phyloP scores from a whole-genome alignment of 2,113 vertebrate genomes.

The Columba janthina region DNA sequence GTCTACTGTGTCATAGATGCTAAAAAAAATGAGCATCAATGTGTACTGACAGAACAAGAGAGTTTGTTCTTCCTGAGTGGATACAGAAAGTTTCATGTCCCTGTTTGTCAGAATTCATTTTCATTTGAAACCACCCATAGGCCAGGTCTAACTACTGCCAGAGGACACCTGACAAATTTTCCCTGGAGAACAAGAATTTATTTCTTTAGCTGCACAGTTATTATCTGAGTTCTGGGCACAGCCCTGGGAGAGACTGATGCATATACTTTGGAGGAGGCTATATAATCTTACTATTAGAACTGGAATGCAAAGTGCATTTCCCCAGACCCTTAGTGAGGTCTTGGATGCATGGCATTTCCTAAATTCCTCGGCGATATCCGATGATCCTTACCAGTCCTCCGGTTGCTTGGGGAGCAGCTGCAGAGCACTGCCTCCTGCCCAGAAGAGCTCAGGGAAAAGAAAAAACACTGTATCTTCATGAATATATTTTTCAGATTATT shows the following conservation, averaged over 20 bases:
- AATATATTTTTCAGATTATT: not conserved
- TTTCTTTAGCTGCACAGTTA: not conserved
- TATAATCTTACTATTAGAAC: not conserved
- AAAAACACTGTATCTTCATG: not conserved
- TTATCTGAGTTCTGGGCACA: not conserved
- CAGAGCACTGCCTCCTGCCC: not conserved
- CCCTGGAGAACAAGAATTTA: not conserved
- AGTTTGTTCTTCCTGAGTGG: not conserved
- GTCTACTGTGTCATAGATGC: not conserved
- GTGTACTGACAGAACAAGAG: not conserved
- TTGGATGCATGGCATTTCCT: not conserved
- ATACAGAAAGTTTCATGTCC: not conserved
- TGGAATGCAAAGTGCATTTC: not conserved
- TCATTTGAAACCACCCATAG: not conserved
- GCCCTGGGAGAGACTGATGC: not conserved
- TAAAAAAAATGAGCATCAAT: not conserved
- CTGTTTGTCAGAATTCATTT: not conserved
- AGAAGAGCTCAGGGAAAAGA: not conserved
- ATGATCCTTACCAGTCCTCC: not conserved
- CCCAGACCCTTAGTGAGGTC: not conserved
- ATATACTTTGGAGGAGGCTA: not conserved
- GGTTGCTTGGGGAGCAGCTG: not conserved
- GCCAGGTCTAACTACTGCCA: not conserved
- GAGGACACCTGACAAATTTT: not conserved
- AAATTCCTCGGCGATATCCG: slow-evolving; percentile 1